These are phyloP conservation scores for Drosophila kuntzei DNA, from an alignment of 2,888 invertebrate species.

Conservation along the genomic window DNA sequence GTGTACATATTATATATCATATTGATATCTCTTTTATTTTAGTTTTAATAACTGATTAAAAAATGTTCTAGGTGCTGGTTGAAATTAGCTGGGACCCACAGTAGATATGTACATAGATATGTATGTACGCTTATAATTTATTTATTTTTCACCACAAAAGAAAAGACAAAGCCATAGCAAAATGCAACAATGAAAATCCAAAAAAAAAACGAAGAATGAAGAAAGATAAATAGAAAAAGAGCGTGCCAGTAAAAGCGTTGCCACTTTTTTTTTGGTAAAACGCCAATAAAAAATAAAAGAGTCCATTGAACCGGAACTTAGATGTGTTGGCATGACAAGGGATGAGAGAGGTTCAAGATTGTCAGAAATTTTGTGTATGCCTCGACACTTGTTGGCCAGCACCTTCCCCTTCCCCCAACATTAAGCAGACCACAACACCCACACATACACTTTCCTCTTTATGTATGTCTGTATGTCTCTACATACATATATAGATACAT, in stretches of 20 bases:
- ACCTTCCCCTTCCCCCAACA: not conserved
- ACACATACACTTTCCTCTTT: not conserved
- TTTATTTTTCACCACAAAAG: slow-evolving; percentile 42
- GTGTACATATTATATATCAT: no score
- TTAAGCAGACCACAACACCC: not conserved
- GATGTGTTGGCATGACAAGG: slow-evolving; percentile 24
- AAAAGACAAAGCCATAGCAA: slow-evolving; percentile 39
- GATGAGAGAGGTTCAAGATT: slow-evolving; percentile 23
- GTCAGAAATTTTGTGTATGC: slow-evolving; percentile 23
- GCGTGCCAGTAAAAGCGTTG: slow-evolving; percentile 34
- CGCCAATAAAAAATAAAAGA: slow-evolving; percentile 45
- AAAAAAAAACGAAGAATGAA: slow-evolving; percentile 30
- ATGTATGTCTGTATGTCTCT: not conserved
- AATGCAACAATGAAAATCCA: slow-evolving; percentile 57
- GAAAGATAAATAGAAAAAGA: slow-evolving; percentile 28
- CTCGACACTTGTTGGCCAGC: slow-evolving; percentile 48
- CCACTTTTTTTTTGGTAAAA: slow-evolving; percentile 50
- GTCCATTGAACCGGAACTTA: slow-evolving; percentile 59
- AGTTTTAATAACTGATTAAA: no score
- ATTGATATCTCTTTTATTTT: no score
- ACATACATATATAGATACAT: not conserved
- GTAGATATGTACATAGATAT: not conserved
- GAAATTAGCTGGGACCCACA: not conserved
- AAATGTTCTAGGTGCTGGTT: no score
- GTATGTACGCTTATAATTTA: slow-evolving; percentile 32